Conservation (phyloP, 2,888 invertebrate genomes). For the Drosophila gaucha region DNA sequence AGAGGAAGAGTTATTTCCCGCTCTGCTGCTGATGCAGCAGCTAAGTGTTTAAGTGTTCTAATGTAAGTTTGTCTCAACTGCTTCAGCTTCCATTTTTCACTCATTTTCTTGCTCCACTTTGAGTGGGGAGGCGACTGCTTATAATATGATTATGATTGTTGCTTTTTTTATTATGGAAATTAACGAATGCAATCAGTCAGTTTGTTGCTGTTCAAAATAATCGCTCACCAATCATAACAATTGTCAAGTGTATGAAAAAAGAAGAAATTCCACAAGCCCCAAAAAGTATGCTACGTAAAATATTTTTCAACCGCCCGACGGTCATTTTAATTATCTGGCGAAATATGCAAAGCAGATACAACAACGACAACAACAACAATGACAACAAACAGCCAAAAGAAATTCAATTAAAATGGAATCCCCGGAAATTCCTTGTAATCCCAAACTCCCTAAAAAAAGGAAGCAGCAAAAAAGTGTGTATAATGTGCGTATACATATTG, state of each 20-base stretch:
- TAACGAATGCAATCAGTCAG: conserved; percentile 57
- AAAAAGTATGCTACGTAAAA: conserved; percentile 42
- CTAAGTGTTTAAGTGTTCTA: conserved; percentile 77
- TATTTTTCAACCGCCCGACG: conserved; percentile 21
- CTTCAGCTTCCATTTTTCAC: conserved; percentile 22
- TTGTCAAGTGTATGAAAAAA: neutral
- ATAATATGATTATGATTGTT: conserved; percentile 67
- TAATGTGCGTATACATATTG: conserved; percentile 57
- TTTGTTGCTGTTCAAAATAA: too few species aligned
- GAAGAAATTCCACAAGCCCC: conserved; percentile 9
- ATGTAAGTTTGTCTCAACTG: conserved; percentile 61
- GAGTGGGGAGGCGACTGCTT: conserved; percentile 20
- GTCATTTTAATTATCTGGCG: conserved; percentile 68
- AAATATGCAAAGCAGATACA: conserved; percentile 52
- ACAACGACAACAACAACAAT: conserved; percentile 30
- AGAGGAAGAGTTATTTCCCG: conserved; percentile 2
- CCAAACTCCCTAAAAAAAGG: conserved; percentile 42
- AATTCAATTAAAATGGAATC: conserved; percentile 78
- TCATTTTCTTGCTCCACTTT: conserved; percentile 31
- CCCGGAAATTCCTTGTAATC: conserved; percentile 78
- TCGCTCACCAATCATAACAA: conserved; percentile 13
- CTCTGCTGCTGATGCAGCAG: conserved; percentile 28
- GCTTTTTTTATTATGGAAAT: conserved; percentile 57
- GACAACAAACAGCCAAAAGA: conserved; percentile 46
- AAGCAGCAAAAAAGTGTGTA: conserved; percentile 8